These are phyloP conservation scores for Eclectus roratus DNA, from an alignment of 2,113 vertebrate genomes.

Conservation along the genomic window DNA sequence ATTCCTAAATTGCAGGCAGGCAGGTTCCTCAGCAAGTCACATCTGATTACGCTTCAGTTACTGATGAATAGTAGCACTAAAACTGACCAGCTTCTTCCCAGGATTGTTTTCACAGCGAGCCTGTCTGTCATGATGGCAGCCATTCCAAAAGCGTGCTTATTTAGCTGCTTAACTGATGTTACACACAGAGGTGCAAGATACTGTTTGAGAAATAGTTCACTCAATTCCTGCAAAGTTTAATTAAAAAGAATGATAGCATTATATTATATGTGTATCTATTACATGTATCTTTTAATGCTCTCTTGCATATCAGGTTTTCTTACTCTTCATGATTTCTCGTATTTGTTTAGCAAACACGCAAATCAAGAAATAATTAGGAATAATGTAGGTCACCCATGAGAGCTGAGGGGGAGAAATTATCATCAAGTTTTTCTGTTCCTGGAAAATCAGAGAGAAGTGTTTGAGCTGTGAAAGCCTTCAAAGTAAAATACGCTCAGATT, in stretches of 20 bases:
- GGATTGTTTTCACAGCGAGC: neutral
- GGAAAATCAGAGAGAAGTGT: neutral
- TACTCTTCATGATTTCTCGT: neutral
- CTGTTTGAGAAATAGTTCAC: neutral
- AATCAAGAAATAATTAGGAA: neutral
- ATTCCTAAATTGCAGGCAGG: constrained; percentile 8
- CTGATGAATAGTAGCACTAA: neutral
- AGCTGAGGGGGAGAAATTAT: neutral
- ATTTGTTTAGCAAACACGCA: neutral
- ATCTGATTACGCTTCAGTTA: neutral
- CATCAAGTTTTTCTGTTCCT: neutral
- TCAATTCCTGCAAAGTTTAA: neutral
- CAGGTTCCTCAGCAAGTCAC: neutral
- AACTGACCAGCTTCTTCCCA: neutral
- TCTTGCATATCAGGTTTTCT: neutral
- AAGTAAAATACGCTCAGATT: neutral
- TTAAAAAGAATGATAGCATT: neutral
- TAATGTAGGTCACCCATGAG: neutral
- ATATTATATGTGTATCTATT: neutral
- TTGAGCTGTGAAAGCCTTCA: neutral
- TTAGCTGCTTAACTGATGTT: neutral
- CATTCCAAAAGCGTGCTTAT: neutral
- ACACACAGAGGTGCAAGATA: neutral
- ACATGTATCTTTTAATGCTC: neutral
- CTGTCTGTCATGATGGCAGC: neutral